Evolutionary conservation across 2,888 invertebrate genomes (phyloP), one percentile per base, ranked within the genome.

Genomic region (Clusia tigrina): DNA sequence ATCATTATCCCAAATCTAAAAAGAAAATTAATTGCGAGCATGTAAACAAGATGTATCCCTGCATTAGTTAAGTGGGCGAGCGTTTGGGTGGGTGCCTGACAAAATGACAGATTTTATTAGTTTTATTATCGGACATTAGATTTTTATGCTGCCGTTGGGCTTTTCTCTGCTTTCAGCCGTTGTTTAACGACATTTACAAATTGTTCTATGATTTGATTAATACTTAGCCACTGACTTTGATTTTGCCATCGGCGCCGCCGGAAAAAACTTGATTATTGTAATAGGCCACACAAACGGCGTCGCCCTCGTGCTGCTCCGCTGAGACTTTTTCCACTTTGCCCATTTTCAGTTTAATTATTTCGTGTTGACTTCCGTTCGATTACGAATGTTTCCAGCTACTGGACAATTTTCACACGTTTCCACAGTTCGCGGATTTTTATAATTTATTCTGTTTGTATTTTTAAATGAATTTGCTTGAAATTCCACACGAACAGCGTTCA

Each of bases 191-290:
- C 32, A 32, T 12, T 42, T n/a, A 42, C 42, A 42, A 42, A 42
- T 6, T 32, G 32, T n/a, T n/a, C 32, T 32, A 32, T 32, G 42
- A 42, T 42, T 42, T 32, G n/a, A n/a, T n/a, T n/a, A 32, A 24
- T 42, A 69, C 65, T n/a, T n/a, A n/a, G n/a, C n/a, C n/a, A n/a
- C n/a, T 73, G 72, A 84, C 84, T 69, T 81, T 82, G 62, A 84
- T 81, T 76, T 80, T 82, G 22, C 84, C 84, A 74, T 84, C 84
- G n/a, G 82, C 81, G 12, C 84, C 84, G 42, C 82, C 82, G 53
- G 80, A 80, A 68, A 80, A 83, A 57, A 83, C 69, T 69, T 78
- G 72, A 56, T 76, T 74, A 51, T 79, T 70, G 51, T 69, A 73
- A 67, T 74, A 82, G 37, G 71, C 68, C 62, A 84, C 65, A 63